Evolutionary conservation across 2,888 invertebrate genomes (phyloP).

Genomic region (Gortyna flavago): DNA sequence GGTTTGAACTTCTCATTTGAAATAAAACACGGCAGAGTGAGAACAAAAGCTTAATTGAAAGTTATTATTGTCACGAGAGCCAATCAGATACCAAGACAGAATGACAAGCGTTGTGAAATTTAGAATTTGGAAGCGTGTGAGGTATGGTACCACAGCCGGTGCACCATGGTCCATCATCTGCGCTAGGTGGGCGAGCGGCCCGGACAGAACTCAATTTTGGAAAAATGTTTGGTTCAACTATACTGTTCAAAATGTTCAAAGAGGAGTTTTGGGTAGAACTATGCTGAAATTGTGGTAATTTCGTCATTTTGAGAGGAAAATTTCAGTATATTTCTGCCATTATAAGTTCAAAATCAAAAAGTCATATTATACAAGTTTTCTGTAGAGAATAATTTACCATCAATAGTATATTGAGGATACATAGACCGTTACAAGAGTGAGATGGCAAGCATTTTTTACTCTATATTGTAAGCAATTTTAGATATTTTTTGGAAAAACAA

Average conservation of each 20-base stretch:
- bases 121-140: slow-evolving; percentile 65
- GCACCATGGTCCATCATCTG: slow-evolving; percentile 8
- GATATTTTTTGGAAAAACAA: neutral
- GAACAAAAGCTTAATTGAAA: slow-evolving; percentile 58
- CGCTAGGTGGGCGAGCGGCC: slow-evolving; percentile 25
- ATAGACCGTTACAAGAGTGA: neutral
- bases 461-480: neutral
- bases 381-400: slow-evolving; percentile 22
- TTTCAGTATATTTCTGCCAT: slow-evolving; percentile 50
- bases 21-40: slow-evolving; percentile 63
- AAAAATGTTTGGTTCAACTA: slow-evolving; percentile 32
- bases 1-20: slow-evolving; percentile 48
- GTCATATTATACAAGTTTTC: slow-evolving; percentile 21
- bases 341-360: slow-evolving; percentile 39
- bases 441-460: neutral
- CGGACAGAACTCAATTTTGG: slow-evolving; percentile 19
- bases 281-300: slow-evolving; percentile 37
- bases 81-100: slow-evolving; percentile 65
- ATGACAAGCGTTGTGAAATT: slow-evolving; percentile 65
- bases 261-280: slow-evolving; percentile 33
- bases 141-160: slow-evolving; percentile 30
- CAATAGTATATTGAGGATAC: no score
- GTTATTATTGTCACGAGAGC: slow-evolving; percentile 62
- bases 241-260: slow-evolving; percentile 24
- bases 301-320: neutral